phyloP scores from a whole-genome alignment of 2,113 vertebrate species.

The Oncorhynchus tshawytscha region DNA sequence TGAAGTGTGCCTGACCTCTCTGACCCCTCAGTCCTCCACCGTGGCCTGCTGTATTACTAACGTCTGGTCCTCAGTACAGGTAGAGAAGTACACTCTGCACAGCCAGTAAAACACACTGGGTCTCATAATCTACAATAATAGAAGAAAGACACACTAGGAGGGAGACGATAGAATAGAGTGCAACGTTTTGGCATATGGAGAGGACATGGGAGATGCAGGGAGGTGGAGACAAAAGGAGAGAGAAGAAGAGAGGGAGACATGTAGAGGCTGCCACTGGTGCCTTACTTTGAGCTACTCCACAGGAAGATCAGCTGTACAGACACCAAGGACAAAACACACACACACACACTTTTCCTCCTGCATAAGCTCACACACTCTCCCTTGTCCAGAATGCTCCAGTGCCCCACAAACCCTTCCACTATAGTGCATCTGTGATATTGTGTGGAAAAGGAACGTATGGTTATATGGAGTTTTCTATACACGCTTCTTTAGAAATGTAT shows the following conservation, averaged over 20 bases:
- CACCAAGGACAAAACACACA: slow-evolving; percentile 12
- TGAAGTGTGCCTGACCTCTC: not conserved
- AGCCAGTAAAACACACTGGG: not conserved
- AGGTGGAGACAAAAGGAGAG: not conserved
- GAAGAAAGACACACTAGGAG: slow-evolving; percentile 12
- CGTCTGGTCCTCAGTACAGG: not conserved
- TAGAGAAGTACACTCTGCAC: too few species aligned
- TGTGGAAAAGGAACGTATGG: not conserved
- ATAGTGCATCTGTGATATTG: slow-evolving; percentile 1
- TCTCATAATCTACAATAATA: slow-evolving; percentile 6
- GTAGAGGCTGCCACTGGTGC: slow-evolving; percentile 12
- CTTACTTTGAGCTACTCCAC: slow-evolving; percentile 41
- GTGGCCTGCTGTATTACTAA: not conserved
- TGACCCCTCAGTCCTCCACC: not conserved
- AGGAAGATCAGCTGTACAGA: slow-evolving; percentile 64
- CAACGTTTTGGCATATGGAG: slow-evolving; percentile 38
- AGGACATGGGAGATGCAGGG: slow-evolving; percentile 24
- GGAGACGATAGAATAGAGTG: not conserved
- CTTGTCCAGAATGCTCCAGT: not conserved
- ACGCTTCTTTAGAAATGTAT: slow-evolving; percentile 11
- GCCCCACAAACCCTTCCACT: slow-evolving; percentile 14
- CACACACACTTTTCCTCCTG: slow-evolving; percentile 2
- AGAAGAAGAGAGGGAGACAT: slow-evolving; percentile 15
- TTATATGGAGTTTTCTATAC: not conserved
- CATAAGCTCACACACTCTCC: not conserved